phyloP scores from a whole-genome alignment of 2,888 invertebrate species.

The Zelleria hepariella region DNA sequence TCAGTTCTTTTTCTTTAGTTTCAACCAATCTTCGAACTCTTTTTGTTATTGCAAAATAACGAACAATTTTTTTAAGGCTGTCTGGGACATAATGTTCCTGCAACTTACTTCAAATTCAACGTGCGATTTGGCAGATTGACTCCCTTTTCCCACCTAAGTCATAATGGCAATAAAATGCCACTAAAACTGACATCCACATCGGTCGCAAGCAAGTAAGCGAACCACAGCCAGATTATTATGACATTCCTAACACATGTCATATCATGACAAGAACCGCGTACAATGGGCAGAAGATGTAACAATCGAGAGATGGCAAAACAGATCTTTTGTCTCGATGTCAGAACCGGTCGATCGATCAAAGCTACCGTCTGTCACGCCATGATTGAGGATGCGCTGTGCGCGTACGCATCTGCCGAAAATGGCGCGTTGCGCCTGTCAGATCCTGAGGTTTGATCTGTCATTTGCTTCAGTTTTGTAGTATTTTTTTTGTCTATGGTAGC shows the following conservation, averaged over 20 bases:
- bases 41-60: too few species aligned
- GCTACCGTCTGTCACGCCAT: neutral
- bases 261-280: neutral
- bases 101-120: too few species aligned
- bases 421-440: neutral
- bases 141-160: neutral
- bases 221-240: neutral
- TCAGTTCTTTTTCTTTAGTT: too few species aligned
- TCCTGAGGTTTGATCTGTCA: neutral
- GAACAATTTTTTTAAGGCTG: too few species aligned
- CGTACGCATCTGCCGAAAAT: neutral
- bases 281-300: neutral
- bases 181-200: neutral
- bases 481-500: neutral
- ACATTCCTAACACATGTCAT: conserved; percentile 1
- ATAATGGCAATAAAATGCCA: neutral
- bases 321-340: neutral
- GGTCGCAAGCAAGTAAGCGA: neutral
- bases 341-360: neutral
- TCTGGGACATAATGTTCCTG: neutral
- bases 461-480: neutral
- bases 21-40: too few species aligned
- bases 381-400: neutral
- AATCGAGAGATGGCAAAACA: neutral
- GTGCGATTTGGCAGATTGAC: too few species aligned